Base-by-base conservation (phyloP, 2,113 vertebrate genomes). In the Mus musculus region DNA sequence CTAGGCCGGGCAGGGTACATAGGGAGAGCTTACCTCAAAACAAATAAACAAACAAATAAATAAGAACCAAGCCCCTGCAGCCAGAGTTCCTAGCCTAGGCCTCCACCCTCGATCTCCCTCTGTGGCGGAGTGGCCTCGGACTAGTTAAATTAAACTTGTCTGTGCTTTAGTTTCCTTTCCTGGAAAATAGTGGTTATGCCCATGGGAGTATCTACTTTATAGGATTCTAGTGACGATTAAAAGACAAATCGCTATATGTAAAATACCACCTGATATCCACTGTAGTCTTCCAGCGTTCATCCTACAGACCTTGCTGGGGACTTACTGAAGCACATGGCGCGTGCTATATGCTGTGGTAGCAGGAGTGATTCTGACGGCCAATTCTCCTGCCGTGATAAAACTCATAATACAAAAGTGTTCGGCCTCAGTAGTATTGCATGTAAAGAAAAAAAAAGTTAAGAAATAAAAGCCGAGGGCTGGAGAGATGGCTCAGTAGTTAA, bases 141-240 rank as follows among this genome's bases (percentile, higher is more conserved):
- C 42, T n/a, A 22, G 2, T 49, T 67, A 24, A 14, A 59, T 54
- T 3, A 84, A 84, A 85, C 26, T 46, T 46, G 26, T 73, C 75
- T 81, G 69, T 80, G 39, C 88, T 91, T 85, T 61, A n/a, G 22
- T 65, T 94, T 89, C 28, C 54, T 71, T 85, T n/a, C 20, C 56
- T 84, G 69, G 76, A 90, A 89, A 77, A 75, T 2, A 11, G 16
- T 2, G 20, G 59, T 72, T 63, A 20, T 42, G 26, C 26, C 33
- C 39, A 36, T 46, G 69, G 72, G 28, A 54, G 42, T 63, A 39
- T 28, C 36, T 78, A 54, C 42, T 28, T 78, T 93, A 86, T 14
- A 72, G 67, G 33, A 61, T 77, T n/a, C 24, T 61, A 33, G 17
- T 26, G 61, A 85, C 61, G 52, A 93, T 85, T 71, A 71, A 95